A percentile compares a stretch with the other conserved stretches of the same genome.
Evolutionary conservation across 2,113 vertebrate species (phyloP).

Genomic region (Aspidoscelis tigris): DNA sequence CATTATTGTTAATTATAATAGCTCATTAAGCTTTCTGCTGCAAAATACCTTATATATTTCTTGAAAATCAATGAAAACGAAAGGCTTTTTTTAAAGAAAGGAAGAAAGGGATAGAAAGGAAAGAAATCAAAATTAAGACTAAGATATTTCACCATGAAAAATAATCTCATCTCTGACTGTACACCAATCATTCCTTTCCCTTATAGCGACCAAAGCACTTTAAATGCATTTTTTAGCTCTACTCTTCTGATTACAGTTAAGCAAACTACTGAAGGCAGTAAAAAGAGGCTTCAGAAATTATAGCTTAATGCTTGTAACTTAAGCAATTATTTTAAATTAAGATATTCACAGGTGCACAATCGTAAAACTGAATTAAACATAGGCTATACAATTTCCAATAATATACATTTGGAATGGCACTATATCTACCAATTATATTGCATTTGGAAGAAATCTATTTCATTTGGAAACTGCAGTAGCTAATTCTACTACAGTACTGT

Average conservation of each 20-base stretch:
- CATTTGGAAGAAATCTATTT: conserved; percentile 27
- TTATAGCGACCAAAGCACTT: neutral
- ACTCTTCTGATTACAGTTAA: neutral
- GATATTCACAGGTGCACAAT: neutral
- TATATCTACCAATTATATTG: conserved; percentile 29
- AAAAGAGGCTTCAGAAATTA: neutral
- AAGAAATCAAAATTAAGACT: neutral
- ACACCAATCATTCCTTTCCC: neutral
- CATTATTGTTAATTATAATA: conserved; percentile 45
- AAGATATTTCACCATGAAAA: neutral
- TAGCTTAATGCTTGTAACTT: neutral
- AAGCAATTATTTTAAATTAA: conserved; percentile 9
- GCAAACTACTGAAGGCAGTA: neutral
- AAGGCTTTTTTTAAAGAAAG: neutral
- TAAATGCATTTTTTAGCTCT: neutral
- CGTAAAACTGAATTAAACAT: neutral
- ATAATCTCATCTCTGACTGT: too few species aligned
- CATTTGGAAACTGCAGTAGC: neutral
- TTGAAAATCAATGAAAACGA: conserved; percentile 17
- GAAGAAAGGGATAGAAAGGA: neutral
- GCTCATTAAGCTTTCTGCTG: conserved; percentile 42
- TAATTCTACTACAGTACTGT: neutral
- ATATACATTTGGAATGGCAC: neutral
- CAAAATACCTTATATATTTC: conserved; percentile 31
- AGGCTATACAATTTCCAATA: conserved; percentile 11